These are phyloP conservation scores for Lithophane leautieri DNA, from an alignment of 2,888 invertebrate species.

Conservation along the genomic window DNA sequence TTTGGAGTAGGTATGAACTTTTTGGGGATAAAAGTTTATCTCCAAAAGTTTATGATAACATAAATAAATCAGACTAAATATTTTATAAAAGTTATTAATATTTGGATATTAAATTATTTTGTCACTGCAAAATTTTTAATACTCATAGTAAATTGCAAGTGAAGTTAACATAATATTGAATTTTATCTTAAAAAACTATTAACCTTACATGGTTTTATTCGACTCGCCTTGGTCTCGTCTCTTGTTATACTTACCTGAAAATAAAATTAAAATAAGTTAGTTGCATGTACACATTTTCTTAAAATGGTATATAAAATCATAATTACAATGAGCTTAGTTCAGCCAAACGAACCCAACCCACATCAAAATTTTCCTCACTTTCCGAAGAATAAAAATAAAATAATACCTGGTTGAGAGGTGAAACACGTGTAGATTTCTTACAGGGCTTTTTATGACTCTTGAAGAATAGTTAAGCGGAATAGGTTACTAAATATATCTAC, in stretches of 20 bases:
- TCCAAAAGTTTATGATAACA: neutral
- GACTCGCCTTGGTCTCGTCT: too few relatives aligned
- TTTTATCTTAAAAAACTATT: conserved; percentile 9
- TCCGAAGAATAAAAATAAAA: neutral
- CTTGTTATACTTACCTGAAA: conserved; percentile 48
- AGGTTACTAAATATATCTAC: too few relatives aligned
- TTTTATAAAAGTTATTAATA: neutral
- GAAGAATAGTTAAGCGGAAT: too few relatives aligned
- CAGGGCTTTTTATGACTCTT: too few relatives aligned
- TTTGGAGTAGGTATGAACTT: too few relatives aligned
- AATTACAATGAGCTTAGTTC: neutral
- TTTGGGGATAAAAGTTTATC: neutral
- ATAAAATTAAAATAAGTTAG: conserved; percentile 6
- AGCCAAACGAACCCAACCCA: neutral
- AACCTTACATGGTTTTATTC: neutral
- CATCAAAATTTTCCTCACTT: neutral
- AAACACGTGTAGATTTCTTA: too few relatives aligned
- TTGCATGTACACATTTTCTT: neutral
- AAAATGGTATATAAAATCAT: neutral
- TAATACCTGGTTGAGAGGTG: too few relatives aligned
- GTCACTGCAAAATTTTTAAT: too few relatives aligned
- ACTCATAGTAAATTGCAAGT: neutral
- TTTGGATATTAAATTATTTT: neutral
- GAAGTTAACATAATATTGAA: neutral
- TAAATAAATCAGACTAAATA: neutral